A percentile compares a stretch with the other conserved stretches of the same genome.
Conservation (phyloP, 2,797 vertebrate species). For the Alfaro cultratus region DNA sequence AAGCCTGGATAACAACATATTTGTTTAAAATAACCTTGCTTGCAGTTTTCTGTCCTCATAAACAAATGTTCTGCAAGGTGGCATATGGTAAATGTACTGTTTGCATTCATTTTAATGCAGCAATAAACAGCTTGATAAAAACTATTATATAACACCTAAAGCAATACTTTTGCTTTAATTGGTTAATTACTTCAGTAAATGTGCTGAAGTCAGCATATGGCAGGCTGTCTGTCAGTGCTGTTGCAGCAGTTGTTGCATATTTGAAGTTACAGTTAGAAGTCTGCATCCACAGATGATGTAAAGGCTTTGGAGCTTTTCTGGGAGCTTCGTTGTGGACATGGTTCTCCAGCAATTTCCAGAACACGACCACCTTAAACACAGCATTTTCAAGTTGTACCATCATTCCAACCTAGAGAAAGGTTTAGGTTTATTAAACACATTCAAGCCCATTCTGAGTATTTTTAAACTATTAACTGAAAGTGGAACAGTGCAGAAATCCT, state of each 20-base stretch:
- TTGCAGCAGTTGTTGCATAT: background rate
- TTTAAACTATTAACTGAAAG: background rate
- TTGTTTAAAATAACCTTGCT: background rate
- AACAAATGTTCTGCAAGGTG: background rate
- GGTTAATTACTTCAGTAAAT: background rate
- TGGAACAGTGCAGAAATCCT: background rate
- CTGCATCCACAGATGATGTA: background rate
- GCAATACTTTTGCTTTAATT: background rate
- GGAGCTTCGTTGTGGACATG: too few relatives aligned
- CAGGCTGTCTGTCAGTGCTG: background rate
- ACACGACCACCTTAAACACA: too few relatives aligned
- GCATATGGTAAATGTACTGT: background rate
- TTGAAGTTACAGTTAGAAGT: background rate
- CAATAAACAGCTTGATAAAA: background rate
- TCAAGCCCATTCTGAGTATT: background rate
- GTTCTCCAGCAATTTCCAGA: too few relatives aligned
- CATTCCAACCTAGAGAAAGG: background rate
- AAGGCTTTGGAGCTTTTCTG: too few relatives aligned
- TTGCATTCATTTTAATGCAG: background rate
- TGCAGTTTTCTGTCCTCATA: background rate
- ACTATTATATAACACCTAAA: background rate
- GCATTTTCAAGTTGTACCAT: background rate
- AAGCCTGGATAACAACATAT: background rate
- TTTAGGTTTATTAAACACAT: background rate
- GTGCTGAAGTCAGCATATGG: background rate